phyloP scores from a whole-genome alignment of 2,797 vertebrate species.

The Xerus rutilus region DNA sequence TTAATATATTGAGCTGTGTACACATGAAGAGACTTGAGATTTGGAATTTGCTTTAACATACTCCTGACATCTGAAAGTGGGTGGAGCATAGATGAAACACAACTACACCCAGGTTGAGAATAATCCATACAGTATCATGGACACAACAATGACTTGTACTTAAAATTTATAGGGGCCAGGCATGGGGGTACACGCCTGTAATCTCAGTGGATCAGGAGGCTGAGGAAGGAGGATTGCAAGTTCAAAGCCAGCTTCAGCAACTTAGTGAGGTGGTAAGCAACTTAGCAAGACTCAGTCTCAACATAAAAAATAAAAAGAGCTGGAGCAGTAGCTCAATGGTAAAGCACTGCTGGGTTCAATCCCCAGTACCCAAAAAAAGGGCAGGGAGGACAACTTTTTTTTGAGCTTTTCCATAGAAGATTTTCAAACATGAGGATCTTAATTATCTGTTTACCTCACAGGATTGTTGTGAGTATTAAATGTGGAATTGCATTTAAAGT shows the following conservation, averaged over 20 bases:
- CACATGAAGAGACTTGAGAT: not conserved
- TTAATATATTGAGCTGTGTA: not conserved
- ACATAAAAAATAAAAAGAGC: too few species aligned
- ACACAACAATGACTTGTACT: not conserved
- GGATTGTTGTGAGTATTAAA: slow-evolving; percentile 1
- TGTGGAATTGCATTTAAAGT: not conserved
- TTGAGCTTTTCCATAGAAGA: not conserved
- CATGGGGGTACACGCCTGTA: too few species aligned
- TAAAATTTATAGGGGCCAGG: too few species aligned
- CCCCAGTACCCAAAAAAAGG: not conserved
- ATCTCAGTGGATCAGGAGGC: too few species aligned
- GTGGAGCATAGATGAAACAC: not conserved
- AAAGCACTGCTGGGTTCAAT: too few species aligned
- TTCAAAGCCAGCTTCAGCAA: too few species aligned
- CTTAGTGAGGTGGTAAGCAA: too few species aligned
- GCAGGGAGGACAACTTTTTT: not conserved
- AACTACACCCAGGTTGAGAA: not conserved
- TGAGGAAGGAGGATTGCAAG: too few species aligned
- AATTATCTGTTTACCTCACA: not conserved
- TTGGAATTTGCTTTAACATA: not conserved
- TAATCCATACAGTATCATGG: not conserved
- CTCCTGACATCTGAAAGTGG: not conserved
- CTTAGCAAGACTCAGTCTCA: too few species aligned
- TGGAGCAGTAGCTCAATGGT: too few species aligned
- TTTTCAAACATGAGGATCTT: not conserved